Conservation (phyloP, 2,797 vertebrate genomes). For the Anguilla marmorata region DNA sequence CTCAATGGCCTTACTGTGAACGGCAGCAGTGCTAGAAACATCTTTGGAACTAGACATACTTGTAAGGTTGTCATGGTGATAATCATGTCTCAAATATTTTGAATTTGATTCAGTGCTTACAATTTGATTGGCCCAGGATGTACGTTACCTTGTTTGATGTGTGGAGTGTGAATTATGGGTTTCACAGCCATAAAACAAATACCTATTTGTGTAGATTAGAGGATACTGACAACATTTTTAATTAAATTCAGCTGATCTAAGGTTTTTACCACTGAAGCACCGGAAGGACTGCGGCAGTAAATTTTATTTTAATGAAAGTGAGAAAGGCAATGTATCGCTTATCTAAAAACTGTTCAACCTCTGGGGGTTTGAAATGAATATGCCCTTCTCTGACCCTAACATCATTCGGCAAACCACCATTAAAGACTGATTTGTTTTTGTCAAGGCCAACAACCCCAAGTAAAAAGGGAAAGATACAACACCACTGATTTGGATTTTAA, state of each 20-base stretch:
- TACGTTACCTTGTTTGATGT: background rate
- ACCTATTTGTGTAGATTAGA: constrained; percentile 61
- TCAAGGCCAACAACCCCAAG: background rate
- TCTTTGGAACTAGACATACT: background rate
- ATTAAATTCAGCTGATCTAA: constrained; percentile 63
- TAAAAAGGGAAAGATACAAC: background rate
- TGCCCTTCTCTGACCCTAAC: background rate
- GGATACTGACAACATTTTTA: constrained; percentile 55
- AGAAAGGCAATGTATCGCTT: background rate
- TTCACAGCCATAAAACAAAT: constrained; percentile 58
- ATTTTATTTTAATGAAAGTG: constrained; percentile 46
- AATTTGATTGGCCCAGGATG: background rate
- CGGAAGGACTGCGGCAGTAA: constrained; percentile 44
- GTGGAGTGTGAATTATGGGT: constrained; percentile 58
- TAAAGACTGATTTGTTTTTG: constrained; percentile 19
- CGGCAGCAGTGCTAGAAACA: background rate
- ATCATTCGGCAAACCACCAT: background rate
- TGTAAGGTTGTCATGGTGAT: background rate
- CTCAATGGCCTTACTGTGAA: background rate
- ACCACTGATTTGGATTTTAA: background rate
- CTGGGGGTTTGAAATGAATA: background rate
- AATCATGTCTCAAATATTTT: background rate
- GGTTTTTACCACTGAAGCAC: constrained; percentile 56
- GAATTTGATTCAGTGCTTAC: constrained; percentile 1
- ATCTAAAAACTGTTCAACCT: constrained; percentile 7